Percentiles rank a stretch among this genome's conserved stretches.
Evolutionary conservation across 2,113 vertebrate genomes (phyloP).

Genomic region (Natator depressus): DNA sequence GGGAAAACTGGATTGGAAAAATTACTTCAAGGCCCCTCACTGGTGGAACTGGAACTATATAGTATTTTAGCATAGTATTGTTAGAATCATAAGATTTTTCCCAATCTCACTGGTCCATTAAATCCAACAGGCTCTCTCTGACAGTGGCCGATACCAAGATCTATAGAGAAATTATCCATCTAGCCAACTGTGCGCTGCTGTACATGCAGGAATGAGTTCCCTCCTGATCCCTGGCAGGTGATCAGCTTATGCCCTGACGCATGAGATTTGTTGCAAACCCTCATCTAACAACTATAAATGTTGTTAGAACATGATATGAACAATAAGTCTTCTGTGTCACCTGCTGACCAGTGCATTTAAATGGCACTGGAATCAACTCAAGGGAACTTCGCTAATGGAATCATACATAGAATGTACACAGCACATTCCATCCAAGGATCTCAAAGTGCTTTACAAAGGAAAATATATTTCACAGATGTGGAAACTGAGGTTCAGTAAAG

Average conservation of each 20-base stretch:
- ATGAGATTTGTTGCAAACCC: background rate
- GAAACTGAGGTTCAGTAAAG: background rate
- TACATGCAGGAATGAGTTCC: slow-evolving; percentile 14
- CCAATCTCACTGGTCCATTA: slow-evolving; percentile 7
- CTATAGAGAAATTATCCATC: slow-evolving; percentile 31
- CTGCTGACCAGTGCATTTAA: slow-evolving; percentile 5
- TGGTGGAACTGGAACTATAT: background rate
- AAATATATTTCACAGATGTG: background rate
- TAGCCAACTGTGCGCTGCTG: slow-evolving; percentile 10
- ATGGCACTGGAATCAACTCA: background rate
- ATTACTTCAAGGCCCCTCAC: slow-evolving; percentile 2
- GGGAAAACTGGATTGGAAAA: slow-evolving; percentile 36
- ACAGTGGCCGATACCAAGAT: background rate
- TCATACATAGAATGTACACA: background rate
- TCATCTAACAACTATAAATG: slow-evolving; percentile 26
- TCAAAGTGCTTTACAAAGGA: background rate
- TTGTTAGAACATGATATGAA: slow-evolving; percentile 12
- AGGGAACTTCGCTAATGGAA: background rate
- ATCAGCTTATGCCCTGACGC: slow-evolving; percentile 36
- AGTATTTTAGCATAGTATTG: background rate
- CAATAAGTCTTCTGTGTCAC: background rate
- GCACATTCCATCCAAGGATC: background rate
- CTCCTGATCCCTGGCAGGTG: slow-evolving; percentile 26
- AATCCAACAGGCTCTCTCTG: slow-evolving; percentile 2
- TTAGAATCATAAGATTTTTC: background rate